A percentile compares a stretch with the other conserved stretches of the same genome.
These are phyloP conservation scores for Patella pellucida DNA, from an alignment of 2,888 invertebrate genomes.

Conservation along the genomic window DNA sequence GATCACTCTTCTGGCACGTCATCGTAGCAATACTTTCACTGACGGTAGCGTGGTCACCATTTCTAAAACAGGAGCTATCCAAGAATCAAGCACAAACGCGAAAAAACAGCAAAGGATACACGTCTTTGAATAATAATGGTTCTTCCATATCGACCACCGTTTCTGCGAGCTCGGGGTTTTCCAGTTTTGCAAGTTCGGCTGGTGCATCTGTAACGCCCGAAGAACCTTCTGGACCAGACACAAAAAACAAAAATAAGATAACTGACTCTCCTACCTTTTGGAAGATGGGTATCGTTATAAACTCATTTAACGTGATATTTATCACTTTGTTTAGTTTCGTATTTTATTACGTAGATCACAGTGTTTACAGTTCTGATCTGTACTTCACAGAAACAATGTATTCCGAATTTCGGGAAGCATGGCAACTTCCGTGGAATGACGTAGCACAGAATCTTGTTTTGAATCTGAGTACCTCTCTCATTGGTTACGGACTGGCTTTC, in stretches of 20 bases:
- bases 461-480: constrained; percentile 13
- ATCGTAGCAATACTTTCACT: constrained; percentile 41
- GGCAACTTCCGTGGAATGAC: constrained; percentile 11
- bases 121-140: neutral
- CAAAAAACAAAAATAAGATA: too few species aligned
- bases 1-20: constrained; percentile 18
- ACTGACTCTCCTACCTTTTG: constrained; percentile 25
- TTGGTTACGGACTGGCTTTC: constrained; percentile 39
- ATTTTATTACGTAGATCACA: constrained; percentile 39
- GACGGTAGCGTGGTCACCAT: constrained; percentile 50
- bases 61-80: constrained; percentile 32
- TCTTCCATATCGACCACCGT: neutral
- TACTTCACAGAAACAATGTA: constrained; percentile 19
- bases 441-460: neutral
- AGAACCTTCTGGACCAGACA: neutral
- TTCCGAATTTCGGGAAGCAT: constrained; percentile 29
- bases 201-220: neutral
- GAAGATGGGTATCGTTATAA: constrained; percentile 36
- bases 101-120: too few species aligned
- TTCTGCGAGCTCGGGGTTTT: neutral
- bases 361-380: constrained; percentile 14
- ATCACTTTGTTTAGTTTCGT: constrained; percentile 36
- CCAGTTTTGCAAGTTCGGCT: neutral
- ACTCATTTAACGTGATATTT: constrained; percentile 32
- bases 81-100: neutral